Conservation (phyloP, 1,140 invertebrate genomes). For the Atopsyche davidsoni region DNA sequence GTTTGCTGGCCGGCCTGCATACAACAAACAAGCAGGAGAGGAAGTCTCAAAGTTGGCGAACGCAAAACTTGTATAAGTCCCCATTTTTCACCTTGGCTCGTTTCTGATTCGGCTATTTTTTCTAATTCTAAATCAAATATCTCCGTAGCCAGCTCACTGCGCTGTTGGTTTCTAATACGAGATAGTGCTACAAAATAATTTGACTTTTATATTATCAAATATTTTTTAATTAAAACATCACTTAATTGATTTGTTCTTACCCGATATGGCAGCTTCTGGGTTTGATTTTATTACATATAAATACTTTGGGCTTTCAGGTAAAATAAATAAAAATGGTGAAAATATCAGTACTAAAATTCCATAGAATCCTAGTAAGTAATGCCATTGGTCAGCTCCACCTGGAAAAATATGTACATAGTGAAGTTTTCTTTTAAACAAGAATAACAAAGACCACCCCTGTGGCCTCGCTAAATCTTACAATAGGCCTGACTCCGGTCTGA, state of each 20-base stretch:
- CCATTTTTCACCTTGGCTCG: constrained; percentile 41
- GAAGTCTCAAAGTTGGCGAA: constrained; percentile 54
- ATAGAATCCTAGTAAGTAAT: constrained; percentile 62
- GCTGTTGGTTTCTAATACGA: constrained; percentile 45
- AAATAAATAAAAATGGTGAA: constrained; percentile 53
- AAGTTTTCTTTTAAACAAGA: no score
- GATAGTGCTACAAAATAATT: constrained; percentile 44
- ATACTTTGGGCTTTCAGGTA: constrained; percentile 84
- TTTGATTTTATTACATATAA: constrained; percentile 64
- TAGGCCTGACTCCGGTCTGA: background rate
- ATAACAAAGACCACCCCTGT: no score
- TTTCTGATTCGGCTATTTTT: constrained; percentile 36
- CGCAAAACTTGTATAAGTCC: constrained; percentile 49
- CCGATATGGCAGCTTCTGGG: constrained; percentile 54
- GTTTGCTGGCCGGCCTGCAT: constrained; percentile 80
- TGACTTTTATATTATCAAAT: no score
- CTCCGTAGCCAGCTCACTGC: constrained; percentile 44
- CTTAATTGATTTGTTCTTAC: constrained; percentile 41
- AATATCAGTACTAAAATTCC: constrained; percentile 52
- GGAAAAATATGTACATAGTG: constrained; percentile 35
- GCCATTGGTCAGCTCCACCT: constrained; percentile 60
- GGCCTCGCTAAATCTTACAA: no score
- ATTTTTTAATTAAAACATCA: constrained; percentile 1
- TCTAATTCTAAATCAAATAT: constrained; percentile 46
- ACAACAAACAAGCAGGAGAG: constrained; percentile 64